A percentile compares a stretch with the other conserved stretches of the same genome.
These are phyloP conservation scores for Amiota communis DNA, from an alignment of 2,888 invertebrate species.

Conservation along the genomic window DNA sequence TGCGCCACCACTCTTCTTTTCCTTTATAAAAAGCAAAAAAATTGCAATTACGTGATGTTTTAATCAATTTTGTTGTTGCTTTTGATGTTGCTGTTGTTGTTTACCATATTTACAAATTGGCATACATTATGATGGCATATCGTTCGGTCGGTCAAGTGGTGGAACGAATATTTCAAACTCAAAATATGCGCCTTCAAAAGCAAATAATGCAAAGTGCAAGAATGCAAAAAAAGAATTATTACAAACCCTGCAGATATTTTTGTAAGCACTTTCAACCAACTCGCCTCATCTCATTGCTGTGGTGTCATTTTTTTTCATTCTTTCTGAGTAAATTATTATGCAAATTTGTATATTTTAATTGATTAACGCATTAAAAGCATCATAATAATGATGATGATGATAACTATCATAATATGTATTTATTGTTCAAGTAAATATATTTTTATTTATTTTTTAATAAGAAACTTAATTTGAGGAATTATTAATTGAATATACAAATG, in stretches of 20 bases:
- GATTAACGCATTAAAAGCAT: constrained; percentile 50
- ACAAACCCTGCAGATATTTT: not conserved
- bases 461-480: too few relatives aligned
- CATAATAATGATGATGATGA: not conserved
- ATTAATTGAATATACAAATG: too few relatives aligned
- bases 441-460: too few relatives aligned
- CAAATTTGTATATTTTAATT: constrained; percentile 54
- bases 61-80: constrained; percentile 57
- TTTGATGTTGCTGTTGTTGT: too few relatives aligned
- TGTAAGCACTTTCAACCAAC: not conserved
- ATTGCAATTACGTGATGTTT: constrained; percentile 62
- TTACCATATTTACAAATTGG: constrained; percentile 43
- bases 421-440: not conserved
- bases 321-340: constrained; percentile 49
- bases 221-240: constrained; percentile 42
- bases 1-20: not conserved
- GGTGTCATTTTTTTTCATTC: not conserved
- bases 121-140: not conserved
- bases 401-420: not conserved
- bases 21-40: constrained; percentile 27
- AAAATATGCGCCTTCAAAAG: not conserved
- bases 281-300: constrained; percentile 1
- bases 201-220: constrained; percentile 45
- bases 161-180: too few relatives aligned
- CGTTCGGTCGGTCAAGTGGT: too few relatives aligned